Evolutionary conservation across 2,888 invertebrate species (phyloP).

Genomic region (Synanthedon andrenaeformis): DNA sequence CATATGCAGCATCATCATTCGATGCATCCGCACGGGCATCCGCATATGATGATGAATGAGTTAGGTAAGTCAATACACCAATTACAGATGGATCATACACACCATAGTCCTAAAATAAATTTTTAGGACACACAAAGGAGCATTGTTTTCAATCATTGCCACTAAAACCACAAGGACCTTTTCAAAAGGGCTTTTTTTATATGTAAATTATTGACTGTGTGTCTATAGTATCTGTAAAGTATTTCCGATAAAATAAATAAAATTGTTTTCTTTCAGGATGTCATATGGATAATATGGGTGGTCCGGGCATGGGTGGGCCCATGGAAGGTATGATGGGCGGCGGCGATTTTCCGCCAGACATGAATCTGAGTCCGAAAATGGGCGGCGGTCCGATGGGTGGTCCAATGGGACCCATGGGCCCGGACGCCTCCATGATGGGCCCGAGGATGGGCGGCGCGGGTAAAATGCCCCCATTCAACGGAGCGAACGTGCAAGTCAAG

Average conservation of each 20-base stretch:
- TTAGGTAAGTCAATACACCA: constrained; percentile 32
- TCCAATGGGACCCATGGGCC: constrained; percentile 63
- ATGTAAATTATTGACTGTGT: too few species aligned
- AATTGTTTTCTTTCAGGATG: constrained; percentile 36
- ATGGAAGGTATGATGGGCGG: constrained; percentile 69
- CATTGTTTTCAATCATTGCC: too few species aligned
- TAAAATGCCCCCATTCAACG: constrained; percentile 71
- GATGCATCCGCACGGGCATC: constrained; percentile 60
- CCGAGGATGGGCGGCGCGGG: constrained; percentile 72
- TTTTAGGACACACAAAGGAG: too few species aligned
- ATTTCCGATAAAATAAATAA: neutral
- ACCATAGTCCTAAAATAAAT: too few species aligned
- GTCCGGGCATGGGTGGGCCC: constrained; percentile 64
- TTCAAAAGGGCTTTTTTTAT: too few species aligned
- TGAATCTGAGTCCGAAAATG: constrained; percentile 77
- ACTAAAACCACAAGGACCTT: too few species aligned
- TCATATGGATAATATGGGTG: constrained; percentile 66
- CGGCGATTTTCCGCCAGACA: constrained; percentile 61
- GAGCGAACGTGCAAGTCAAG: constrained; percentile 89
- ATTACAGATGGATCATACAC: neutral
- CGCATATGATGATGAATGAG: constrained; percentile 68
- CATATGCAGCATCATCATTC: constrained; percentile 63
- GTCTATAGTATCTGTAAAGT: neutral
- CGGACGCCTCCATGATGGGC: constrained; percentile 74
- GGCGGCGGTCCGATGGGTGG: constrained; percentile 66